Percentiles rank a stretch among this genome's conserved stretches.
phyloP scores from a whole-genome alignment of 2,888 invertebrate genomes.

The Leptinotarsa rubiginosa region DNA sequence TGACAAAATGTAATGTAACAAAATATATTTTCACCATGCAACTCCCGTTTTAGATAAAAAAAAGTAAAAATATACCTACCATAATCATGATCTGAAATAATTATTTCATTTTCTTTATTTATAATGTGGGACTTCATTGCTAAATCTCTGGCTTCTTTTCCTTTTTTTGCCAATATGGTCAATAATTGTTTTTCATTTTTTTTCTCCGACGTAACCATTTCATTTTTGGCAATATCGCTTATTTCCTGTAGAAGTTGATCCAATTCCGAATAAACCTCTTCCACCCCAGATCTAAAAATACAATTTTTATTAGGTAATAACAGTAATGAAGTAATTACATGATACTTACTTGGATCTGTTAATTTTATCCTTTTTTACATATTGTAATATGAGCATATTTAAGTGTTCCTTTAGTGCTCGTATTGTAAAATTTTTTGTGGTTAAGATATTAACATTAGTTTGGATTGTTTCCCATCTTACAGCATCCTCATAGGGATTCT shows the following conservation, averaged over 20 bases:
- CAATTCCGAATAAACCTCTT: not conserved
- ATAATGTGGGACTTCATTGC: not conserved
- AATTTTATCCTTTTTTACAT: too few species aligned
- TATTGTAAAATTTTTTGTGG: too few species aligned
- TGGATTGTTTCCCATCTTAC: too few species aligned
- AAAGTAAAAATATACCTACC: not conserved
- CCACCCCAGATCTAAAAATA: not conserved
- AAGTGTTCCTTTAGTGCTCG: too few species aligned
- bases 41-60: not conserved
- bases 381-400: too few species aligned
- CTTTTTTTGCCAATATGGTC: not conserved
- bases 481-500: too few species aligned
- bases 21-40: not conserved
- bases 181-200: not conserved
- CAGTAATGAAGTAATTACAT: too few species aligned
- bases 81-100: not conserved
- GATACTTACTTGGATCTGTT: too few species aligned
- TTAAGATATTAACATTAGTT: too few species aligned
- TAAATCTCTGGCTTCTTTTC: not conserved
- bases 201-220: not conserved
- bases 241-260: not conserved
- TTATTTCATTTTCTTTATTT: not conserved
- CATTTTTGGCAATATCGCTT: too few species aligned
- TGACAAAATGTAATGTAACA: too few species aligned
- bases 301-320: too few species aligned